A percentile compares a stretch with the other conserved stretches of the same genome.
Evolutionary conservation across 30 jellyfish, hydroid and myxozoan genomes (phyloP).

Genomic region (Turritopsis rubra): DNA sequence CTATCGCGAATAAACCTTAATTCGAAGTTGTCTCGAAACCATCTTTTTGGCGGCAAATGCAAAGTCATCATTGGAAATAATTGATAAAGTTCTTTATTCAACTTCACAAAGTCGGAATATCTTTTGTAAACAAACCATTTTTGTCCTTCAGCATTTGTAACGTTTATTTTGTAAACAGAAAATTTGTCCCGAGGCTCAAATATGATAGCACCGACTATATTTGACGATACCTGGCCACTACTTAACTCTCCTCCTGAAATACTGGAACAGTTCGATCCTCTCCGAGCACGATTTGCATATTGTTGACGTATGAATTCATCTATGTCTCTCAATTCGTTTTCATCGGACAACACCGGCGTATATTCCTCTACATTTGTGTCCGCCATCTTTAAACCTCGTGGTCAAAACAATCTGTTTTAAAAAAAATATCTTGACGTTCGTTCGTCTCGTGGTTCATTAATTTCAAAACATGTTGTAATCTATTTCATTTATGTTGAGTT

Average conservation of each 20-base stretch:
- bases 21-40: constrained; percentile 54
- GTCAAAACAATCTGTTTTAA: neutral
- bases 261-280: neutral
- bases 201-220: constrained; percentile 1
- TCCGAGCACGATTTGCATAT: neutral
- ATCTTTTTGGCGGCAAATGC: constrained; percentile 79
- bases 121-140: constrained; percentile 79
- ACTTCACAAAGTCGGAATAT: constrained; percentile 76
- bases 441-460: neutral
- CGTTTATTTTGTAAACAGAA: constrained; percentile 69
- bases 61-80: constrained; percentile 55
- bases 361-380: neutral
- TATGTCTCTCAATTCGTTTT: neutral
- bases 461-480: too few species aligned
- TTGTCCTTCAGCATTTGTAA: constrained; percentile 44
- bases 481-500: too few species aligned
- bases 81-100: constrained; percentile 49
- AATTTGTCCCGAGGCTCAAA: constrained; percentile 76
- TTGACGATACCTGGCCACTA: neutral
- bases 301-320: neutral
- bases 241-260: neutral
- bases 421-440: neutral
- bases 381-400: neutral
- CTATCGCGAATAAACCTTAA: constrained; percentile 45
- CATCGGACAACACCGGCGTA: neutral